Conservation (phyloP, 2,888 invertebrate genomes). For the Gastrophysa polygoni region DNA sequence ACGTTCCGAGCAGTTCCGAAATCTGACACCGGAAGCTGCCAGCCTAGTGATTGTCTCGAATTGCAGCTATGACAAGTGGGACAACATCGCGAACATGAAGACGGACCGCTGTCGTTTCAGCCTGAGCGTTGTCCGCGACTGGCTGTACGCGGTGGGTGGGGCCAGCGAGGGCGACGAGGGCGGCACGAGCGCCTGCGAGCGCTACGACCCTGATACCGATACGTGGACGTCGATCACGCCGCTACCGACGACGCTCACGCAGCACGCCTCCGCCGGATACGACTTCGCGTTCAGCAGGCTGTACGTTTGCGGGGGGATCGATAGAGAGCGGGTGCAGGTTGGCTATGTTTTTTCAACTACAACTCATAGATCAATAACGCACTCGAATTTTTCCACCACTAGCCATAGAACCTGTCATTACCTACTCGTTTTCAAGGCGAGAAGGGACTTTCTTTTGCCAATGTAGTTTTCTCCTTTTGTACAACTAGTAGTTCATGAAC, state of each 20-base stretch:
- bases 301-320: constrained; percentile 63
- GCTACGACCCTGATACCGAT: constrained; percentile 64
- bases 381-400: too few relatives aligned
- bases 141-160: constrained; percentile 70
- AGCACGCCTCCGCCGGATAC: constrained; percentile 63
- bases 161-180: constrained; percentile 64
- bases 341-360: not conserved
- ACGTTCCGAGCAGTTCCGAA: too few relatives aligned
- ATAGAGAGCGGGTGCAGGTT: constrained; percentile 59
- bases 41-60: too few relatives aligned
- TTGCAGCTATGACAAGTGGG: constrained; percentile 66
- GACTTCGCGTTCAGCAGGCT: constrained; percentile 55
- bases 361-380: too few relatives aligned
- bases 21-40: too few relatives aligned
- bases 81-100: constrained; percentile 70
- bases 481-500: too few relatives aligned
- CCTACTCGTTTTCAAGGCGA: too few relatives aligned
- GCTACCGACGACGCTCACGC: constrained; percentile 64
- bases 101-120: constrained; percentile 71
- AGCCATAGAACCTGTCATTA: too few relatives aligned
- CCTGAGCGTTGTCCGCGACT: constrained; percentile 63
- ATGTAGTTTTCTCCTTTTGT: too few relatives aligned
- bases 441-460: too few relatives aligned
- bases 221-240: constrained; percentile 65
- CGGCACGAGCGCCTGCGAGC: constrained; percentile 63